phyloP scores from a whole-genome alignment of 2,797 vertebrate species.

The Gambusia yucatana region DNA sequence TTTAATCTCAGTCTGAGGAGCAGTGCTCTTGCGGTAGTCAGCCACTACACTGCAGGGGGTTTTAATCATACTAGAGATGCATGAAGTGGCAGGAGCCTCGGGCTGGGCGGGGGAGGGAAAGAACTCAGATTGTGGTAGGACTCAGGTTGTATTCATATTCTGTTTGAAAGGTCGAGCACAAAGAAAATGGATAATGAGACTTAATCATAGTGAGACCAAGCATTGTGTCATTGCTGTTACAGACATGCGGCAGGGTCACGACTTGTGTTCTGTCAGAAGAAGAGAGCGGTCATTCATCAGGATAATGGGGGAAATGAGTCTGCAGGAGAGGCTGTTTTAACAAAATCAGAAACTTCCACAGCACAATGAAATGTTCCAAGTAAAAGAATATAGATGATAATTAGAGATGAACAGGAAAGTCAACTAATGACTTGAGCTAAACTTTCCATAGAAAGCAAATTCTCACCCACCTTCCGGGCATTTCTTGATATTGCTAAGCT shows the following conservation, averaged over 20 bases:
- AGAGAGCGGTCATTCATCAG: constrained; percentile 15
- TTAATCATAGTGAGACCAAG: constrained; percentile 60
- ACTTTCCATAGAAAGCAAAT: background rate
- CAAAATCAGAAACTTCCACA: background rate
- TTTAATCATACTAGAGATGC: constrained; percentile 64
- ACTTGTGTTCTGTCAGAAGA: constrained; percentile 15
- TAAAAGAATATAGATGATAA: background rate
- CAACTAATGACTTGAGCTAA: background rate
- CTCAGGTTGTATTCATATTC: constrained; percentile 38
- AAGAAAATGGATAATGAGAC: constrained; percentile 68
- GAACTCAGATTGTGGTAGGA: constrained; percentile 23
- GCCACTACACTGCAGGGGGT: constrained; percentile 24
- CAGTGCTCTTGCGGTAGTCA: constrained; percentile 32
- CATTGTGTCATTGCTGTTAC: constrained; percentile 17
- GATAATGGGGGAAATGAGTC: background rate
- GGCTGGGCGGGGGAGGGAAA: constrained; percentile 14
- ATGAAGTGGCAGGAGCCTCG: constrained; percentile 34
- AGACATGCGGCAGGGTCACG: constrained; percentile 27
- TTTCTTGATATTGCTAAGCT: background rate
- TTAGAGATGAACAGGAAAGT: background rate
- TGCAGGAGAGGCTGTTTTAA: background rate
- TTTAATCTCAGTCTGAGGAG: constrained; percentile 60
- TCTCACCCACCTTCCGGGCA: background rate
- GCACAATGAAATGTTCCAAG: background rate
- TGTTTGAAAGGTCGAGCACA: constrained; percentile 60